Evolutionary conservation across 64 coral and sea anemone genomes (phyloP).

Genomic region (Montipora sp.): DNA sequence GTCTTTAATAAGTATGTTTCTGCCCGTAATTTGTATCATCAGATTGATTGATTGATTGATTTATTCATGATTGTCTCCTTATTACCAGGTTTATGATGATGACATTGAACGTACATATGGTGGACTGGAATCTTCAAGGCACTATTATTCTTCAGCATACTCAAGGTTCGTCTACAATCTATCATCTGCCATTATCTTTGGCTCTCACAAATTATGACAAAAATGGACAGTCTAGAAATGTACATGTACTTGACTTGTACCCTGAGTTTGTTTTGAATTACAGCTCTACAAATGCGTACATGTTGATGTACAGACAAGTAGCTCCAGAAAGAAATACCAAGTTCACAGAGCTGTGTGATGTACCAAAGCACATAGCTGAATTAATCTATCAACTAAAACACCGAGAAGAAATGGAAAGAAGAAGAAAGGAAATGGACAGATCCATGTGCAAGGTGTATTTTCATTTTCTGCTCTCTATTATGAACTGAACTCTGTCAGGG

Average conservation of each 20-base stretch:
- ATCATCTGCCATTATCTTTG: background rate
- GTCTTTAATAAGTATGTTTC: too few relatives aligned
- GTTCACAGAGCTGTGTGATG: slow-evolving; percentile 72
- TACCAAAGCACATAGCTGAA: slow-evolving; percentile 67
- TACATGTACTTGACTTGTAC: too few relatives aligned
- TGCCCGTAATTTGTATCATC: too few relatives aligned
- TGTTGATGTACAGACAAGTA: slow-evolving; percentile 95
- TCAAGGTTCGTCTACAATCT: slow-evolving; percentile 71
- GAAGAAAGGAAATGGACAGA: slow-evolving; percentile 73
- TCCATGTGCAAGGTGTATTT: slow-evolving; percentile 82
- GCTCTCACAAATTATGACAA: background rate
- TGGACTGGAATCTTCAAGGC: slow-evolving; percentile 75
- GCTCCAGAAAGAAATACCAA: slow-evolving; percentile 46
- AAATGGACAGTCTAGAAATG: background rate
- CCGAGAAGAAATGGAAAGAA: slow-evolving; percentile 76
- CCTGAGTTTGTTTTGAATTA: background rate
- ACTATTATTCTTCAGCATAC: slow-evolving; percentile 94
- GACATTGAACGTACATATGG: slow-evolving; percentile 92
- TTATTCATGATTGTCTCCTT: background rate
- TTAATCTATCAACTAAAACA: slow-evolving; percentile 50
- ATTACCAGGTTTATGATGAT: slow-evolving; percentile 77
- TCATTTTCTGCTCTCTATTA: background rate
- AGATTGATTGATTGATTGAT: too few relatives aligned
- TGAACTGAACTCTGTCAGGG: too few relatives aligned
- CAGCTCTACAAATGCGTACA: slow-evolving; percentile 98